Conservation (phyloP, 2,888 invertebrate species). For the Mantis religiosa region DNA sequence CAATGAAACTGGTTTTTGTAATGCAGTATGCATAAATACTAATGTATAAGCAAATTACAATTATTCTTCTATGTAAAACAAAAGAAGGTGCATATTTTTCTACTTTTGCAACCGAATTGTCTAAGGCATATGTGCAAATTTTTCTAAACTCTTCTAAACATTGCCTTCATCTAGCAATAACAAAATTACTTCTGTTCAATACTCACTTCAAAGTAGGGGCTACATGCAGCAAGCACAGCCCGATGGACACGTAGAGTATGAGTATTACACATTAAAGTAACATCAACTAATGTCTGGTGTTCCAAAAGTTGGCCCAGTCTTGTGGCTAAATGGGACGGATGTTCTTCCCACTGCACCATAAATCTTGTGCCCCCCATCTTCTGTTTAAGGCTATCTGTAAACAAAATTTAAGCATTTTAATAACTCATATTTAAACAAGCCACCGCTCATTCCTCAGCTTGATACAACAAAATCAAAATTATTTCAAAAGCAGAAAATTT, state of each 20-base stretch:
- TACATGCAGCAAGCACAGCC: conserved; percentile 67
- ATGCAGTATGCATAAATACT: too few relatives aligned
- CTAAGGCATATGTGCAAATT: too few relatives aligned
- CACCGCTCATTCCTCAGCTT: neutral
- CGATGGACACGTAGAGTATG: conserved; percentile 71
- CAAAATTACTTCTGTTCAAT: neutral
- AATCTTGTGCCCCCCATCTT: conserved; percentile 46
- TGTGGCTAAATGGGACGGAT: conserved; percentile 63
- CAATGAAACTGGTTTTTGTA: too few relatives aligned
- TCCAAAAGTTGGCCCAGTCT: conserved; percentile 67
- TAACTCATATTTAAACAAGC: neutral
- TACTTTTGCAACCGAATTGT: too few relatives aligned
- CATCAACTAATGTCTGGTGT: conserved; percentile 68
- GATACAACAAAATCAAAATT: neutral
- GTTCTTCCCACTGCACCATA: conserved; percentile 65
- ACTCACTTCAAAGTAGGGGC: conserved; percentile 66
- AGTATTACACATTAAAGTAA: conserved; percentile 70
- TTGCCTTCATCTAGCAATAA: too few relatives aligned
- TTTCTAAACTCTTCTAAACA: neutral
- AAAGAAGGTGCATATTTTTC: too few relatives aligned
- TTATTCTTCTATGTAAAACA: too few relatives aligned
- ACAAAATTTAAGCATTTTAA: neutral
- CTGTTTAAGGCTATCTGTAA: neutral
- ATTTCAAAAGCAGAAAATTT: too few relatives aligned
- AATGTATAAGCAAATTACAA: too few relatives aligned